Conservation (phyloP, 2,113 vertebrate species). For the Oceanodroma tethys region DNA sequence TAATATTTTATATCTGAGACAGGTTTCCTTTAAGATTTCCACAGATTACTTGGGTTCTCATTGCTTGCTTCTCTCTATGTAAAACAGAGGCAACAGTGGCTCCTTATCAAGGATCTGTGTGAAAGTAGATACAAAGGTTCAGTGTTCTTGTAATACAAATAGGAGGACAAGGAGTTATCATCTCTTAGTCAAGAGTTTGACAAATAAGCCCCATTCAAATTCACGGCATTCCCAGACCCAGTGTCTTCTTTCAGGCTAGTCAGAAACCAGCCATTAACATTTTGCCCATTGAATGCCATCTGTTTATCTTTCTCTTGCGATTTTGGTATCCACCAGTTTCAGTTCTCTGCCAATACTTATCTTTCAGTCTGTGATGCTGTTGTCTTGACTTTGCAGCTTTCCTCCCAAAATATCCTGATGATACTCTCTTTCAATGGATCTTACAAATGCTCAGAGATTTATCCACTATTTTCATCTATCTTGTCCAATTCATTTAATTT, state of each 20-base stretch:
- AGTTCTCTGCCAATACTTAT: not conserved
- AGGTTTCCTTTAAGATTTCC: not conserved
- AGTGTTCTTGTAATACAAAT: not conserved
- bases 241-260: not conserved
- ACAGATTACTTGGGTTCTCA: not conserved
- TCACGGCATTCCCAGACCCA: not conserved
- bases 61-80: not conserved
- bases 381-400: not conserved
- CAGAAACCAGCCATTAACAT: fast-evolving
- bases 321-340: not conserved
- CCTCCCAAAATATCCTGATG: not conserved
- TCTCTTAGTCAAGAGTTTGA: not conserved
- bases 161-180: not conserved
- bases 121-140: not conserved
- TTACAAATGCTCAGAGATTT: not conserved
- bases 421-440: not conserved
- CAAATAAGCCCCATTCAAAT: not conserved
- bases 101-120: not conserved
- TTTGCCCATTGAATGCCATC: not conserved
- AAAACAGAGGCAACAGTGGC: not conserved
- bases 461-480: not conserved
- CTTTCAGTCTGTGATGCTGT: not conserved
- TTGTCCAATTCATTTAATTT: not conserved
- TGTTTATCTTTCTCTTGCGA: not conserved
- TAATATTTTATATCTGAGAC: not conserved